Percentiles rank a stretch among this genome's conserved stretches.
Conservation (phyloP, 2,888 invertebrate species). For the Polymixis flavicincta region DNA sequence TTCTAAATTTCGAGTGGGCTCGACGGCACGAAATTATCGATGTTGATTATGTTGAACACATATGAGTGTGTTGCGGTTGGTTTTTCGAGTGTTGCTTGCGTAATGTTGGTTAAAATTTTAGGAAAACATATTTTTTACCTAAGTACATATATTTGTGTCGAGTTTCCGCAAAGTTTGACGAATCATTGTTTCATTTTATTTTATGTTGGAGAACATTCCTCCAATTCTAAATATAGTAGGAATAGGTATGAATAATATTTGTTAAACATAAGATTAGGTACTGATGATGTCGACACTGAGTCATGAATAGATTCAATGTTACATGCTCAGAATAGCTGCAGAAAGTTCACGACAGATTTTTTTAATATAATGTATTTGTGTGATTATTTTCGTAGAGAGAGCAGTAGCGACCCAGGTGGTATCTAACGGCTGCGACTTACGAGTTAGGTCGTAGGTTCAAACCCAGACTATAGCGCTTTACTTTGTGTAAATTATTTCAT, state of each 20-base stretch:
- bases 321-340: background rate
- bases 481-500: no score
- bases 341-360: background rate
- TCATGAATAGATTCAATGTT: background rate
- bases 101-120: constrained; percentile 18
- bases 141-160: background rate
- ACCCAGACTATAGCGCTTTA: no score
- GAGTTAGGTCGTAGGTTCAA: no score
- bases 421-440: no score
- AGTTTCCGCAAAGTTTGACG: background rate
- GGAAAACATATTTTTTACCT: constrained; percentile 2
- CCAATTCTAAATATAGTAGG: background rate
- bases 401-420: no score
- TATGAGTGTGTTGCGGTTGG: constrained; percentile 27
- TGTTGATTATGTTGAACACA: constrained; percentile 55
- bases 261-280: background rate
- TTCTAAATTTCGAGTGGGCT: constrained; percentile 71
- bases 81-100: constrained; percentile 20
- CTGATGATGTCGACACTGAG: background rate
- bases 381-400: no score
- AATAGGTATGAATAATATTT: background rate
- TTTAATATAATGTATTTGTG: background rate
- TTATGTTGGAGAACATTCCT: no score
- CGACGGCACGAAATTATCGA: constrained; percentile 64
- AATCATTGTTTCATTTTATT: background rate